These are phyloP conservation scores for Leptobrachium ailaonicum DNA, from an alignment of 2,113 vertebrate genomes.

Conservation along the genomic window DNA sequence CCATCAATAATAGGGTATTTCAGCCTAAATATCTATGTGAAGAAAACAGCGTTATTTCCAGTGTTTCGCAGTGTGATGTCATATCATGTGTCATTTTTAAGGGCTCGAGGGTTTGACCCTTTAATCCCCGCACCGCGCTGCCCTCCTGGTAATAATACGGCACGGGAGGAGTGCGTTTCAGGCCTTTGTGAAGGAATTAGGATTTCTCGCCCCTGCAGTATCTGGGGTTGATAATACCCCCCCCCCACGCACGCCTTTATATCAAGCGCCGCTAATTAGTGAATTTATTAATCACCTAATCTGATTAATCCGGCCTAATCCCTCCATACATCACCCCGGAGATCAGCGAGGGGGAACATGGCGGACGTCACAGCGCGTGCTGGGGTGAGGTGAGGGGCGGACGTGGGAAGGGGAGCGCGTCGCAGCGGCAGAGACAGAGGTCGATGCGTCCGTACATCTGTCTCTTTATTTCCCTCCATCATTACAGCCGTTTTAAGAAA, in stretches of 20 bases:
- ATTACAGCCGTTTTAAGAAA: not conserved
- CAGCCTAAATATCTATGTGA: too few relatives aligned
- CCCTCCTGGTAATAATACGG: too few relatives aligned
- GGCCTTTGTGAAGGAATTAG: not conserved
- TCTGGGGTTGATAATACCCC: not conserved
- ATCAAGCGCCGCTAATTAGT: not conserved
- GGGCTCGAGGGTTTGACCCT: too few relatives aligned
- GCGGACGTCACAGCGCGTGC: not conserved
- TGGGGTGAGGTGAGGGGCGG: not conserved
- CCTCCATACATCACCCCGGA: conserved; percentile 20
- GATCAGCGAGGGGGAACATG: not conserved
- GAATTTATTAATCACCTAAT: not conserved
- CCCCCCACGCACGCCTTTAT: not conserved
- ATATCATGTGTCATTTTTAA: too few relatives aligned
- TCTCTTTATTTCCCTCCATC: not conserved
- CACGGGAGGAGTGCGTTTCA: not conserved
- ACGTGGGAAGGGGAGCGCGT: not conserved
- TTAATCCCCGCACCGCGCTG: too few relatives aligned
- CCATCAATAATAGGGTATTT: too few relatives aligned
- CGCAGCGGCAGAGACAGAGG: not conserved
- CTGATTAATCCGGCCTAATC: conserved; percentile 2
- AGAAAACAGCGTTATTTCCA: too few relatives aligned
- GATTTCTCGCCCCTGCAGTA: too few relatives aligned
- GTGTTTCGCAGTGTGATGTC: too few relatives aligned
- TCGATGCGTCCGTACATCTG: not conserved